Base-by-base conservation (phyloP, 1,140 invertebrate genomes). In the Diorhabda carinulata region DNA sequence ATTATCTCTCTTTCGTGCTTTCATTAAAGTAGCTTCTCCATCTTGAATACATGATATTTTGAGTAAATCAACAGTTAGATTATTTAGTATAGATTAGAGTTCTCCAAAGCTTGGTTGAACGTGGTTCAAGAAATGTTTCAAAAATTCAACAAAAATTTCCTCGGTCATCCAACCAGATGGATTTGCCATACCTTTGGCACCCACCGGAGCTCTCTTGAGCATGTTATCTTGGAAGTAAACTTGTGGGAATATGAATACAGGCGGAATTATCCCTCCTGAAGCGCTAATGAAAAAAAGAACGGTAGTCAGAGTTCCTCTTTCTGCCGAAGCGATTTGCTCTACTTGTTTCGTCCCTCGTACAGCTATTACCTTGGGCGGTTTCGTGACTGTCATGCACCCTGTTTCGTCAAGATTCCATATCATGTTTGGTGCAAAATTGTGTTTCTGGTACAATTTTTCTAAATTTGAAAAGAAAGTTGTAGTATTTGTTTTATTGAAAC, bases 341-440 rank as follows among this genome's bases (percentile, higher is more conserved):
- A 85, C 78, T 77, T 85, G 80, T 68, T 80, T 80, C 43, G 70
- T 63, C 47, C 82, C 82, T 76, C 74, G 78, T 65, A 66, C 72
- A 43, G 82, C 79, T 57, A 86, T 73, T 58, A 85, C 75, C 67
- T 77, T 81, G 41, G 74, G 76, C 52, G 78, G 72, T 66, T 79
- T 71, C 57, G 41, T 79, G 77, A 85, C 82, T 8, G 82, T 84
- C 43, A 80, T 81, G 56, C 83, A 72, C 9, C 82, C 84, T 4
- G 82, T 84, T 74, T 85, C 84, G 75, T 85, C 83, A 9, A 72
- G 69, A 58, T 78, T 79, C 63, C 76, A 80, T 64, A 83, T 78
- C 63, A 69, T 69, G 47, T 69, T 66, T 41, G 69, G 77, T 60
- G 71, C 45, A 73, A 81, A 81, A 43, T 80, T 76, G 64, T 77